A percentile compares a stretch with the other conserved stretches of the same genome.
Conservation (phyloP, 1,140 invertebrate genomes). For the Meloidogyne chitwoodi region DNA sequence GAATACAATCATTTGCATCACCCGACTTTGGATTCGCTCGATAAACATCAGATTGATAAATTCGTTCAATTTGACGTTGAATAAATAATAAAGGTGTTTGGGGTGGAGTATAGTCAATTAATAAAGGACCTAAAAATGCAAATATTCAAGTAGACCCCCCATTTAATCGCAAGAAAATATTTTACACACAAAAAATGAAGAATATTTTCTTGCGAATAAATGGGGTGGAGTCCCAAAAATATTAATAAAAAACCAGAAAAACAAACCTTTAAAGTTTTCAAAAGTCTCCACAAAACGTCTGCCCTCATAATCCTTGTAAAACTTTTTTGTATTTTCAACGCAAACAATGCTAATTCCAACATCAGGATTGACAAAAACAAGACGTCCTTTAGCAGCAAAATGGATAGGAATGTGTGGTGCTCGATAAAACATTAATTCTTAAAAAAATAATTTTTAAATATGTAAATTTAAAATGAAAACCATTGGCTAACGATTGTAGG, state of each 20-base stretch:
- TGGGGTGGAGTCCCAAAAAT: no score
- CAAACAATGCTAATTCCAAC: slow-evolving; percentile 29
- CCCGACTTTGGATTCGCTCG: slow-evolving; percentile 32
- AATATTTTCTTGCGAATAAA: not conserved
- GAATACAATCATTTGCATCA: slow-evolving; percentile 51
- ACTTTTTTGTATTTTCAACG: slow-evolving; percentile 39
- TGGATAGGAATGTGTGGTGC: slow-evolving; percentile 29
- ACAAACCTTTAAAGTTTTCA: slow-evolving; percentile 43
- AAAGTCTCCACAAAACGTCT: slow-evolving; percentile 36
- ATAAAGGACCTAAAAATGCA: slow-evolving; percentile 32
- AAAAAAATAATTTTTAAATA: slow-evolving; percentile 12
- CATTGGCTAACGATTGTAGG: slow-evolving; percentile 38
- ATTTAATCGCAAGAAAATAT: no score
- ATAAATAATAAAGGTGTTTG: slow-evolving; percentile 43
- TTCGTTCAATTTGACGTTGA: slow-evolving; percentile 41
- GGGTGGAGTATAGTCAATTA: slow-evolving; percentile 36
- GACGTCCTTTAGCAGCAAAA: slow-evolving; percentile 31
- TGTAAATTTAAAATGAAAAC: slow-evolving; percentile 7
- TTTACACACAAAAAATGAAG: no score
- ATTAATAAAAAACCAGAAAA: not conserved
- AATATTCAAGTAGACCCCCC: no score
- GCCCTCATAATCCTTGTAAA: slow-evolving; percentile 16
- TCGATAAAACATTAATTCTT: slow-evolving; percentile 46
- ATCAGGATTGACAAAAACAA: slow-evolving; percentile 41
- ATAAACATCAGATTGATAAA: slow-evolving; percentile 43